A percentile compares a stretch with the other conserved stretches of the same genome.
These are phyloP conservation scores for Dyspetes luteomarginatus DNA, from an alignment of 2,888 invertebrate genomes.

Conservation along the genomic window DNA sequence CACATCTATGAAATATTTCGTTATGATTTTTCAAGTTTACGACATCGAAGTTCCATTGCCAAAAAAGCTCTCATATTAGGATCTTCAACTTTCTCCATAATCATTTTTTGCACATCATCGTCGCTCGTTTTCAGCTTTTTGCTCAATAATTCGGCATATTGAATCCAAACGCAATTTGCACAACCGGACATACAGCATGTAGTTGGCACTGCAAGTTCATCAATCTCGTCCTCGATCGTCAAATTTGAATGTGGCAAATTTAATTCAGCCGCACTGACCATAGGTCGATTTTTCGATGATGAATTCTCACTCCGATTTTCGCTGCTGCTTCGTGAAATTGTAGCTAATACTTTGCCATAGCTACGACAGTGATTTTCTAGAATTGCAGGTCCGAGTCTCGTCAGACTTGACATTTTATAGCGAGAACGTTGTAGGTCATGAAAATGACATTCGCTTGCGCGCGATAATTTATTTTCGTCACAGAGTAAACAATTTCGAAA, in stretches of 20 bases:
- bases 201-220: constrained; percentile 85
- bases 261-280: constrained; percentile 60
- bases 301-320: constrained; percentile 25
- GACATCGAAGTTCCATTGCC: constrained; percentile 88
- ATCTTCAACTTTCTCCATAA: constrained; percentile 91
- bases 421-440: constrained; percentile 22
- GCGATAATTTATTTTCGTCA: background rate
- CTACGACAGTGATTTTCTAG: constrained; percentile 45
- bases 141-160: constrained; percentile 92
- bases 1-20: background rate
- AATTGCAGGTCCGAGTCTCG: constrained; percentile 48
- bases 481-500: background rate
- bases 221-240: constrained; percentile 3
- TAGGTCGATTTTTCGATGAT: constrained; percentile 42
- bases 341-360: constrained; percentile 20
- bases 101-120: constrained; percentile 87
- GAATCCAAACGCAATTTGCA: constrained; percentile 96
- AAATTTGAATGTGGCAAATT: constrained; percentile 4
- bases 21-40: constrained; percentile 74
- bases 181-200: constrained; percentile 97
- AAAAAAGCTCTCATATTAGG: constrained; percentile 93
- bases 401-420: constrained; percentile 58
- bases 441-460: constrained; percentile 38
- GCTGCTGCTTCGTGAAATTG: constrained; percentile 24
- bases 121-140: constrained; percentile 88